Evolutionary conservation across 1,140 invertebrate species (phyloP), one percentile per base, ranked within the genome.

Genomic region (Trichonephila inaurata): DNA sequence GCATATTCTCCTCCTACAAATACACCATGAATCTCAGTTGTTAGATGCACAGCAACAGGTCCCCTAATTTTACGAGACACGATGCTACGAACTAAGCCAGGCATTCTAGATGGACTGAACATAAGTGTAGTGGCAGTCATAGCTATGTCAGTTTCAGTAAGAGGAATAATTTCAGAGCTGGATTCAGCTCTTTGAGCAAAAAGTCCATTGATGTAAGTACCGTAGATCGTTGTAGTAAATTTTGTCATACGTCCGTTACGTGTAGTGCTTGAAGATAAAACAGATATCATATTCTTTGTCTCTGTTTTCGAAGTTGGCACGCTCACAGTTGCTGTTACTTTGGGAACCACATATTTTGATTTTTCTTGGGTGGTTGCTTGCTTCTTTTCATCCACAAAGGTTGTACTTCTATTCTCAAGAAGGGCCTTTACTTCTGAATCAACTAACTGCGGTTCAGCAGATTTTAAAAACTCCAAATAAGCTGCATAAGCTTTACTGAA

Each of bases 1-100:
- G 98, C 98, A 95, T 99, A 99, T 94, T 97, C 97, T 95, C 98
- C 98, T 95, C 98, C 97, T 89, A 98, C 96, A 2, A 97, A 98
- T 12, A 98, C 98, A 62, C 98, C 98, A 62, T 98, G 95, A 81
- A 99, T 97, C 96, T 98, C 97, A 1, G 98, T 99, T 1, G 98
- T 97, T 96, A 94, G 66, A 28, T 94, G 91, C 7, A 92, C 81
- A 28, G 94, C 94, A 8, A 94, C 91, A 7, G 91, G 89, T 7
- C 91, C 86, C 1, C 83, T 97, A 99, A 90, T 90, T 62, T 89
- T 94, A 1, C 88, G 21, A 16, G 93, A 94, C 95, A 98, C 98
- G 0, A 98, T 98, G 66, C 98, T 99, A 12, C 77, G 88, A 7
- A 94, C 87, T 1, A 94, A n/a, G 1, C 93, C 93, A 40, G 93